Conservation (phyloP, 2,797 vertebrate genomes). For the Orestias chungarensis region DNA sequence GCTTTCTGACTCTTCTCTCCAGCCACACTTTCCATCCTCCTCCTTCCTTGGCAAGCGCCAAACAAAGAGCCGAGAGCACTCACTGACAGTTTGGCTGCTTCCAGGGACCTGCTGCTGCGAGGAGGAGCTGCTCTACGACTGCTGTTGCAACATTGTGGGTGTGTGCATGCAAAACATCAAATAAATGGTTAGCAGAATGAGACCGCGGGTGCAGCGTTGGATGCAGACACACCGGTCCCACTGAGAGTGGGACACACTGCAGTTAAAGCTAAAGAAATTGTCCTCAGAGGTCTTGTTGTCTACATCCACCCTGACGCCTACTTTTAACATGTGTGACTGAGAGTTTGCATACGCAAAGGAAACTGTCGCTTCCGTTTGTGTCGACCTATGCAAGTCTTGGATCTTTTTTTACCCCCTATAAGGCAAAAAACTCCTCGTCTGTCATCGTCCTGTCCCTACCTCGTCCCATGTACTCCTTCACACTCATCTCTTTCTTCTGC, state of each 20-base stretch:
- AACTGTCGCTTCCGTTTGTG: constrained; percentile 18
- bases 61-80: constrained; percentile 46
- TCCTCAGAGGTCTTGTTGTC: background rate
- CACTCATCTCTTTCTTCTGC: constrained; percentile 14
- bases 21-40: constrained; percentile 39
- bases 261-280: background rate
- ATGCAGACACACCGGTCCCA: constrained; percentile 15
- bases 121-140: constrained; percentile 24
- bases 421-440: constrained; percentile 9
- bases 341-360: constrained; percentile 3
- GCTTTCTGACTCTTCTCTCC: constrained; percentile 52
- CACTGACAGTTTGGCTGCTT: constrained; percentile 69
- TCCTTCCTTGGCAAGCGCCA: constrained; percentile 53
- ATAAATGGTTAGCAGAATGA: constrained; percentile 36
- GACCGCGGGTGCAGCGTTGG: constrained; percentile 7
- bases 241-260: background rate
- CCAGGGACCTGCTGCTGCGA: constrained; percentile 68
- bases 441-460: constrained; percentile 29
- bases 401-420: constrained; percentile 12
- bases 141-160: constrained; percentile 31
- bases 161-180: constrained; percentile 49
- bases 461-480: constrained; percentile 41
- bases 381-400: constrained; percentile 11
- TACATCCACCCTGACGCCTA: constrained; percentile 17
- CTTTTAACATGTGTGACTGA: constrained; percentile 20